Evolutionary conservation across 2,797 vertebrate species (phyloP).

Genomic region (Crenuchus spilurus): DNA sequence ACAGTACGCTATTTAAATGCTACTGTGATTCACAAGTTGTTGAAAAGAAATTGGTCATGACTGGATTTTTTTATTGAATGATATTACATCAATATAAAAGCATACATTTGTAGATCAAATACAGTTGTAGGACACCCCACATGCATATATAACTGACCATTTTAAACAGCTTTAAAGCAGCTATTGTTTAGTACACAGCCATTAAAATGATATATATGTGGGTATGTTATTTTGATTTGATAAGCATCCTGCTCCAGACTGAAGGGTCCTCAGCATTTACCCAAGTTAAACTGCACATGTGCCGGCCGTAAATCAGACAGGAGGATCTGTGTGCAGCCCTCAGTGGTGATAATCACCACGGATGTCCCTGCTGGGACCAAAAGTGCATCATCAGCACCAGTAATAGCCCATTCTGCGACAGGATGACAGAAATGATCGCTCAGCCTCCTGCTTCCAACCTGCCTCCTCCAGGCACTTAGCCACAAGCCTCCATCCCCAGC

Average conservation of each 20-base stretch:
- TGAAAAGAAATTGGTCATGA: conserved; percentile 15
- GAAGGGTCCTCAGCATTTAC: conserved; percentile 25
- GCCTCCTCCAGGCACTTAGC: conserved; percentile 25
- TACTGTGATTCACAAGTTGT: conserved; percentile 10
- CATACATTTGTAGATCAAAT: not conserved
- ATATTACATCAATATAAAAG: not conserved
- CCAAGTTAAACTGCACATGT: not conserved
- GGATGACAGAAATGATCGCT: conserved; percentile 11
- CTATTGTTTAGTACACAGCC: not conserved
- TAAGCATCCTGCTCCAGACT: conserved; percentile 12
- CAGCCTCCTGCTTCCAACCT: conserved; percentile 7
- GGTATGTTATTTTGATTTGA: conserved; percentile 20
- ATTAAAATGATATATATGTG: not conserved
- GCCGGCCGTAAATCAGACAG: conserved; percentile 47
- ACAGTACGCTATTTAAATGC: not conserved
- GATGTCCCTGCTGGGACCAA: conserved; percentile 35
- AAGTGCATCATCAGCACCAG: conserved; percentile 28
- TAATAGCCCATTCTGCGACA: conserved; percentile 2
- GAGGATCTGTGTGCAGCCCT: conserved; percentile 36
- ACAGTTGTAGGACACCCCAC: not conserved
- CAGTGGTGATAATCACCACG: conserved; percentile 45
- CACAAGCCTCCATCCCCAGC: not conserved
- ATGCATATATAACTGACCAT: not conserved
- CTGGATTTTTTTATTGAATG: not conserved
- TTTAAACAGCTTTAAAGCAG: conserved; percentile 3